These are phyloP conservation scores for Calidris pygmaea DNA, from an alignment of 2,113 vertebrate species.

Conservation along the genomic window DNA sequence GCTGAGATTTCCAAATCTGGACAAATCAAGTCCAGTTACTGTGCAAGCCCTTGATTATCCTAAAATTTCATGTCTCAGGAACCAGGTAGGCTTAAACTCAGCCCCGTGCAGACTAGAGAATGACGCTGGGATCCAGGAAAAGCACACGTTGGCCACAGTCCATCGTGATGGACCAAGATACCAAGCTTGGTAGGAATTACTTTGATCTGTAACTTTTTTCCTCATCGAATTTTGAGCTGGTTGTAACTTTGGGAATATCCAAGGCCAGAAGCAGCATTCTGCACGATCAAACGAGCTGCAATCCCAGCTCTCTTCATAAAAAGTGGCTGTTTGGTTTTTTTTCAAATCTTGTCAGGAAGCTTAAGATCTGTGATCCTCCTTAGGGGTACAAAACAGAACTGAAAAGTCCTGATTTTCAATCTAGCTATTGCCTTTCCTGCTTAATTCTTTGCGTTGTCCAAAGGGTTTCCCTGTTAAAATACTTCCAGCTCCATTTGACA, in stretches of 20 bases:
- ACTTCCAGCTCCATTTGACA: neutral
- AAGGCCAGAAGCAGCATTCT: neutral
- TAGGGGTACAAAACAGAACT: neutral
- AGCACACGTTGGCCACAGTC: neutral
- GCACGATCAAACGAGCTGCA: neutral
- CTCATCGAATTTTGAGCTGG: neutral
- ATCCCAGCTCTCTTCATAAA: neutral
- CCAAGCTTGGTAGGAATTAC: neutral
- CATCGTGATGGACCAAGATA: neutral
- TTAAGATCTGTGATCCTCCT: neutral
- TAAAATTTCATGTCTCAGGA: neutral
- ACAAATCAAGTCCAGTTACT: neutral
- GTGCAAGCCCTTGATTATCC: neutral
- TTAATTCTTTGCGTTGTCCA: neutral
- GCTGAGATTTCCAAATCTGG: neutral
- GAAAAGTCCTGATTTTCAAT: neutral
- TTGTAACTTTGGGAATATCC: neutral
- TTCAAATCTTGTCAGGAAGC: neutral
- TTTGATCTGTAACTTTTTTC: neutral
- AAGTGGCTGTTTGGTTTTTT: neutral
- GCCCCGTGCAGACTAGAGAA: neutral
- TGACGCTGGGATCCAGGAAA: neutral
- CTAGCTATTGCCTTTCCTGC: neutral
- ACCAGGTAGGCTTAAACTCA: neutral
- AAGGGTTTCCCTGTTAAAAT: neutral